phyloP scores from a whole-genome alignment of 2,888 invertebrate genomes.

The Schizotus pectinicornis region DNA sequence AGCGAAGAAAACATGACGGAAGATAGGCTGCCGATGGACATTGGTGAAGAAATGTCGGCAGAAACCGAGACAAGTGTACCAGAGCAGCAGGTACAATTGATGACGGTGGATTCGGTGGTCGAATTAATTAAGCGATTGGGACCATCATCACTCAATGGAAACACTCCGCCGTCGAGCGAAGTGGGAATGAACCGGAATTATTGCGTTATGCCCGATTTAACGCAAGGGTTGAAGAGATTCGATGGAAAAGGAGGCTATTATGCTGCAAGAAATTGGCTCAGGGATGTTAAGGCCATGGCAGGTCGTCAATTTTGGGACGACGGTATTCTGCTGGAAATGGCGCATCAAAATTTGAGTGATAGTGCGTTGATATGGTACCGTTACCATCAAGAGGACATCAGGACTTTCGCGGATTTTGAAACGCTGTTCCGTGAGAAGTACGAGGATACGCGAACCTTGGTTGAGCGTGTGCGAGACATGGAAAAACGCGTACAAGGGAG shows the following conservation, averaged over 20 bases:
- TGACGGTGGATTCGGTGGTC: too few species aligned
- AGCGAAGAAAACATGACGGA: too few species aligned
- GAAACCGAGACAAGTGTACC: too few species aligned
- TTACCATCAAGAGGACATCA: conserved; percentile 1
- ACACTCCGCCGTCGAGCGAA: too few species aligned
- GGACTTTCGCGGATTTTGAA: conserved; percentile 1
- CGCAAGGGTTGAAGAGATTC: not conserved
- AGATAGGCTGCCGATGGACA: too few species aligned
- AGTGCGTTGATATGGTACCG: conserved; percentile 5
- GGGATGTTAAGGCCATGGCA: conserved; percentile 7
- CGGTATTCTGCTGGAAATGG: conserved; percentile 8
- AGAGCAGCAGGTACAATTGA: too few species aligned
- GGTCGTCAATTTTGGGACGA: conserved; percentile 13
- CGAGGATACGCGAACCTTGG: not conserved
- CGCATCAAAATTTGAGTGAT: conserved; percentile 4
- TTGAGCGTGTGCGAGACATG: not conserved
- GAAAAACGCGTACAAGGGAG: not conserved
- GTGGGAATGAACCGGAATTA: too few species aligned
- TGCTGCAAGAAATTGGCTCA: not conserved
- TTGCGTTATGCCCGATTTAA: conserved; percentile 12
- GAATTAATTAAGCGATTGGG: too few species aligned
- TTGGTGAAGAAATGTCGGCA: too few species aligned
- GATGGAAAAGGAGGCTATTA: conserved; percentile 1
- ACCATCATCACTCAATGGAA: too few species aligned
- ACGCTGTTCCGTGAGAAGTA: not conserved